Base-by-base conservation (phyloP, 1,140 invertebrate species). In the Anastrepha ludens region DNA sequence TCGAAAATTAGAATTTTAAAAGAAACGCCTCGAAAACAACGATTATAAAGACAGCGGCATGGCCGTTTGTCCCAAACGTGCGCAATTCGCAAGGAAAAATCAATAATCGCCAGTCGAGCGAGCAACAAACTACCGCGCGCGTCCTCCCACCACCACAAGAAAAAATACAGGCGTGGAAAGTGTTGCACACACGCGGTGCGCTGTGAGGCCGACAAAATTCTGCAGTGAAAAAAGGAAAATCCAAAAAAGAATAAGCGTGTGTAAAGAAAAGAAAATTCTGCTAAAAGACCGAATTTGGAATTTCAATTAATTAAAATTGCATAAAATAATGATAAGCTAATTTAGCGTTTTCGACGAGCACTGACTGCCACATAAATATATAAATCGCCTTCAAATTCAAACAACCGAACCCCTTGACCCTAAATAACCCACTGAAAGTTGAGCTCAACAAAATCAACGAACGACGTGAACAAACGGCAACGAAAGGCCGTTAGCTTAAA, bases 61-160 rank as follows among this genome's bases (percentile, higher is more conserved):
- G n/a, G 47, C 13, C 39, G 67, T 2, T 74, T 47, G 67, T 74
- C n/a, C 5, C 17, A 20, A 55, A n/a, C 44, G 74, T 81, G 11
- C 47, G 74, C 74, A 58, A 9, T 81, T 55, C 20, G 44, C n/a
- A 81, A 55, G 74, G 74, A 81, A 81, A 81, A 81, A 81, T 81
- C 74, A 47, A 81, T 81, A 81, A 58, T 81, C 50, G 47, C 50
- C 7, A 81, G 47, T 55, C 74, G n/a, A 47, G 47, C 74, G 74
- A 20, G 74, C 74, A 11, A 29, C 74, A 50, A 44, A 81, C 74
- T 55, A 55, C 74, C 74, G 74, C 74, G 47, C 74, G 44, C 44
- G 74, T 74, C 67, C 67, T 44, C 67, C 67, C 67, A 47, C 67
- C 67, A 47, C 67, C 74, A 47, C 47, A 81, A 81, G 2, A 44